These are phyloP conservation scores for Gopherus flavomarginatus DNA, from an alignment of 2,113 vertebrate genomes.

Conservation along the genomic window DNA sequence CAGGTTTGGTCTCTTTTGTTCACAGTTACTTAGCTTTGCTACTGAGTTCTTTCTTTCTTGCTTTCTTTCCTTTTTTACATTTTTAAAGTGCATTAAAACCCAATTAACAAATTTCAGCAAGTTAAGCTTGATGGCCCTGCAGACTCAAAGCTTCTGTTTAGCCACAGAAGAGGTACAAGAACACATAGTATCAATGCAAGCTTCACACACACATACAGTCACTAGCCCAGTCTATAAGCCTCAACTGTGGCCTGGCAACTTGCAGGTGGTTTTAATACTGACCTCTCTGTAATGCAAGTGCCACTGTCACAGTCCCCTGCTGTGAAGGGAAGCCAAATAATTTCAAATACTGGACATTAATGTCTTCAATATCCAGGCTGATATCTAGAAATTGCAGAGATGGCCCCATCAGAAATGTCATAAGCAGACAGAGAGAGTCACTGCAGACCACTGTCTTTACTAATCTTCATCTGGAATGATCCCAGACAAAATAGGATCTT, in stretches of 20 bases:
- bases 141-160: not conserved
- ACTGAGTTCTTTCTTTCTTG: no score
- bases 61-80: no score
- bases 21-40: no score
- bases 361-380: not conserved
- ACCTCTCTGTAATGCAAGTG: not conserved
- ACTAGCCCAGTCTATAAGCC: not conserved
- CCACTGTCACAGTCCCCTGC: not conserved
- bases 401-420: not conserved
- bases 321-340: not conserved
- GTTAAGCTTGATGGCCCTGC: not conserved
- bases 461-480: not conserved
- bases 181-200: not conserved
- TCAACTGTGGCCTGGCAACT: not conserved
- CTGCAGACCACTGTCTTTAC: not conserved
- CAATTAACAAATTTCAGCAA: not conserved
- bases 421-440: not conserved
- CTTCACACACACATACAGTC: not conserved
- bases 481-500: not conserved
- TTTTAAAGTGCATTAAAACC: not conserved
- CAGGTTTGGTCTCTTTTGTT: not conserved
- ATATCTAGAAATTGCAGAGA: not conserved
- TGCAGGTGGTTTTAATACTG: not conserved
- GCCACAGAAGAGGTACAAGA: not conserved
- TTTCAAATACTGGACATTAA: not conserved